A percentile compares a stretch with the other conserved stretches of the same genome.
These are phyloP conservation scores for Entomyzon cyanotis DNA, from an alignment of 2,113 vertebrate species.

Conservation along the genomic window DNA sequence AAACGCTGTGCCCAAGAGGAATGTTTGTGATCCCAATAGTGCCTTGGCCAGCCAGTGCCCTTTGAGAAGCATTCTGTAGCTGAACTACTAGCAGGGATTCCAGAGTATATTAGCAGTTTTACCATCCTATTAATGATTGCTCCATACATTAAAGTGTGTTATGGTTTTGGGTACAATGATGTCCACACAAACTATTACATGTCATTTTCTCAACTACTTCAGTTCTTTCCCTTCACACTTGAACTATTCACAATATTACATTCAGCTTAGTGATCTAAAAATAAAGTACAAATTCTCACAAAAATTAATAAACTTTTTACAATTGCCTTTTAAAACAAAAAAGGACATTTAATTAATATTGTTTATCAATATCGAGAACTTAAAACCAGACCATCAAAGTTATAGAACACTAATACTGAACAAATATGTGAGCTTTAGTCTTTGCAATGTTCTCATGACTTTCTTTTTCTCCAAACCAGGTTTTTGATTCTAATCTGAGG, in stretches of 20 bases:
- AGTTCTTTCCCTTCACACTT: background rate
- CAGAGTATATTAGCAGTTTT: background rate
- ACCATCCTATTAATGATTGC: background rate
- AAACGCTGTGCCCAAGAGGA: background rate
- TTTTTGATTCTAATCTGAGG: conserved; percentile 39
- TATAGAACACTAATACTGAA: background rate
- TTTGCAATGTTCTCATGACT: background rate
- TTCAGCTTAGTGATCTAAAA: background rate
- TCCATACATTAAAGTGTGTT: background rate
- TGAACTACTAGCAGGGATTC: background rate
- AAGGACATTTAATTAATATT: background rate
- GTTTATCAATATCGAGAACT: background rate
- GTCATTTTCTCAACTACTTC: background rate
- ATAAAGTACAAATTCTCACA: background rate
- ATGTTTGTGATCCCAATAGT: background rate
- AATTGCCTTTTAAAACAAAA: background rate
- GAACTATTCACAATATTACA: background rate
- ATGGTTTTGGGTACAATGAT: background rate
- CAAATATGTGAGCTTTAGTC: background rate
- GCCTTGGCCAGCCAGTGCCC: background rate
- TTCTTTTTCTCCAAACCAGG: conserved; percentile 8
- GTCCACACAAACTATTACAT: background rate
- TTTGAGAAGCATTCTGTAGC: background rate
- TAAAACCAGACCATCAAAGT: background rate
- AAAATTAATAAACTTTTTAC: background rate